These are phyloP conservation scores for Aulostomus chinensis DNA, from an alignment of 2,797 vertebrate genomes.

Conservation along the genomic window DNA sequence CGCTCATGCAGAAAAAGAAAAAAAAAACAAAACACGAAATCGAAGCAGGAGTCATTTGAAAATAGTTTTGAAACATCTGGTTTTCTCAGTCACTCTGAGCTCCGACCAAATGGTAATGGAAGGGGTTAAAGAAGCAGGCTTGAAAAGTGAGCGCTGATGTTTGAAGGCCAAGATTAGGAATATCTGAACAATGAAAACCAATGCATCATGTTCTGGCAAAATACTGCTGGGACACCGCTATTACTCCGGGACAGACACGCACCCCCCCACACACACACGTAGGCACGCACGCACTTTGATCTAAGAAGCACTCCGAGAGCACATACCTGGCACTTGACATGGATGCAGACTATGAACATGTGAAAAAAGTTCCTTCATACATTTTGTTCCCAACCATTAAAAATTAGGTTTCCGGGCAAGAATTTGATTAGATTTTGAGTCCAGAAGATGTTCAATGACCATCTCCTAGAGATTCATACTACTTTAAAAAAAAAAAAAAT, in stretches of 20 bases:
- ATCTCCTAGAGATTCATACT: too few relatives aligned
- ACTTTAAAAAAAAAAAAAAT: too few relatives aligned
- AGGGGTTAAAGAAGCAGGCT: not conserved
- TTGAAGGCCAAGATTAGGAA: not conserved
- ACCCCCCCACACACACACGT: too few relatives aligned
- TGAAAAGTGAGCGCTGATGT: not conserved
- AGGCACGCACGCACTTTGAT: too few relatives aligned
- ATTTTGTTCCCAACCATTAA: too few relatives aligned
- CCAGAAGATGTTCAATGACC: too few relatives aligned
- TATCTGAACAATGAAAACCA: not conserved
- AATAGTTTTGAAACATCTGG: not conserved
- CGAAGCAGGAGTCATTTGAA: constrained; percentile 1
- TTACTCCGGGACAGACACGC: constrained; percentile 16
- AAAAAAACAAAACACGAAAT: not conserved
- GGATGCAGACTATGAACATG: too few relatives aligned
- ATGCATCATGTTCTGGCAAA: constrained; percentile 10
- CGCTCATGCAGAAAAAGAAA: not conserved
- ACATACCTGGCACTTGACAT: too few relatives aligned
- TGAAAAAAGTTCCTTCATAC: too few relatives aligned
- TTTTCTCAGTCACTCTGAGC: not conserved
- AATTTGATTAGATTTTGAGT: too few relatives aligned
- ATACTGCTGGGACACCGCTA: not conserved
- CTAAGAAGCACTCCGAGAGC: too few relatives aligned
- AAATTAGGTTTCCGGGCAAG: too few relatives aligned
- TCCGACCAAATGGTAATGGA: not conserved